Evolutionary conservation across 2,888 invertebrate genomes (phyloP).

Genomic region (Rhingia rostrata): DNA sequence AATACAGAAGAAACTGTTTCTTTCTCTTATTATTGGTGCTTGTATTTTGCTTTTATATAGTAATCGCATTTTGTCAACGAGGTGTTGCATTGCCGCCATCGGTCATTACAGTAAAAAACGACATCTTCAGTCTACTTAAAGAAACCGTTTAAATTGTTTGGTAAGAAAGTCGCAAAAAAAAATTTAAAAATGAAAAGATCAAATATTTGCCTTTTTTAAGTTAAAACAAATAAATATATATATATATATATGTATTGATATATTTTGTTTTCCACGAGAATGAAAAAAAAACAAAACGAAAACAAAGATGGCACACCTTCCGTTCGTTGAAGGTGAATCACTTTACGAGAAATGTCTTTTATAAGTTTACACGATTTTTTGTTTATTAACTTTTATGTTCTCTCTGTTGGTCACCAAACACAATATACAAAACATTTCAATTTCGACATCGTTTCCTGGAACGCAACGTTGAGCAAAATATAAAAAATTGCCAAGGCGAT

Average conservation of each 20-base stretch:
- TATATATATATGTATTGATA: no score
- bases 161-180: slow-evolving; percentile 13
- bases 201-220: slow-evolving; percentile 21
- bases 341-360: slow-evolving; percentile 60
- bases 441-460: slow-evolving; percentile 70
- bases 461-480: slow-evolving; percentile 38
- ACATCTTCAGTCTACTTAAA: slow-evolving; percentile 28
- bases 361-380: slow-evolving; percentile 66
- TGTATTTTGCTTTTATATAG: neutral
- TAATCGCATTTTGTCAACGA: slow-evolving; percentile 45
- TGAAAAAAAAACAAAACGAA: slow-evolving; percentile 18
- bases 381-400: slow-evolving; percentile 51
- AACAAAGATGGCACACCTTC: slow-evolving; percentile 67
- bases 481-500: slow-evolving; percentile 25
- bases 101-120: slow-evolving; percentile 27
- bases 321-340: slow-evolving; percentile 61
- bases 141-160: slow-evolving; percentile 46
- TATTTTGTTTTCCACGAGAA: slow-evolving; percentile 55
- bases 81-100: slow-evolving; percentile 28
- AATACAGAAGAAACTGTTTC: neutral
- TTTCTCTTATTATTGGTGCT: neutral
- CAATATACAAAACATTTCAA: slow-evolving; percentile 23
- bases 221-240: slow-evolving; percentile 26
- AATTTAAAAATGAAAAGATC: slow-evolving; percentile 47
- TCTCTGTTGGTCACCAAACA: slow-evolving; percentile 1